Percentiles rank a stretch among this genome's conserved stretches.
Evolutionary conservation across 2,113 vertebrate genomes (phyloP).

Genomic region (Phalacrocorax carbo): DNA sequence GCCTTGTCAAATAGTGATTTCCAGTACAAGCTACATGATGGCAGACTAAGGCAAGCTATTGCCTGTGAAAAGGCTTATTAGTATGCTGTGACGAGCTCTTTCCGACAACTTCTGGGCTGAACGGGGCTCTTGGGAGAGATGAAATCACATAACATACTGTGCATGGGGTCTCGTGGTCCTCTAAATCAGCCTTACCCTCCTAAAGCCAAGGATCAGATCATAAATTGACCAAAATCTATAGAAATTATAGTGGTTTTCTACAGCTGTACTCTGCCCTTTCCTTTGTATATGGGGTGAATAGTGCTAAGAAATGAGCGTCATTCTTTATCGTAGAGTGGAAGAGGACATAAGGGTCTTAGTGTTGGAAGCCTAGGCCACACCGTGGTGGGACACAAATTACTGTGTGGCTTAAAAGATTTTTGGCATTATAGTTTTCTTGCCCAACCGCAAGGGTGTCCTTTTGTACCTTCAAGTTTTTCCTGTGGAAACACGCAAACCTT

Average conservation of each 20-base stretch:
- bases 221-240: not conserved
- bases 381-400: not conserved
- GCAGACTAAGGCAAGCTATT: not conserved
- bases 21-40: not conserved
- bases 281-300: not conserved
- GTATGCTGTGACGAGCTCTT: not conserved
- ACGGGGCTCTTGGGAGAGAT: not conserved
- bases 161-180: not conserved
- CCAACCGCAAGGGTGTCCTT: not conserved
- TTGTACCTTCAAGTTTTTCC: not conserved
- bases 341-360: not conserved
- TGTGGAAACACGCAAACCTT: not conserved
- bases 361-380: not conserved
- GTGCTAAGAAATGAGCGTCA: rapidly evolving
- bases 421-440: not conserved
- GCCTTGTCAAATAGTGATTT: slow-evolving; percentile 25
- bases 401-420: not conserved
- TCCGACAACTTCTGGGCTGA: not conserved
- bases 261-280: not conserved
- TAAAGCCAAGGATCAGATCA: not conserved
- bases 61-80: not conserved
- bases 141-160: not conserved
- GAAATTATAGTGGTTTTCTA: not conserved
- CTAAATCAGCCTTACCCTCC: not conserved
- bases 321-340: rapidly evolving